Evolutionary conservation across 1,140 invertebrate species (phyloP), one percentile per base, ranked within the genome.

Genomic region (Neodiprion fabricii): DNA sequence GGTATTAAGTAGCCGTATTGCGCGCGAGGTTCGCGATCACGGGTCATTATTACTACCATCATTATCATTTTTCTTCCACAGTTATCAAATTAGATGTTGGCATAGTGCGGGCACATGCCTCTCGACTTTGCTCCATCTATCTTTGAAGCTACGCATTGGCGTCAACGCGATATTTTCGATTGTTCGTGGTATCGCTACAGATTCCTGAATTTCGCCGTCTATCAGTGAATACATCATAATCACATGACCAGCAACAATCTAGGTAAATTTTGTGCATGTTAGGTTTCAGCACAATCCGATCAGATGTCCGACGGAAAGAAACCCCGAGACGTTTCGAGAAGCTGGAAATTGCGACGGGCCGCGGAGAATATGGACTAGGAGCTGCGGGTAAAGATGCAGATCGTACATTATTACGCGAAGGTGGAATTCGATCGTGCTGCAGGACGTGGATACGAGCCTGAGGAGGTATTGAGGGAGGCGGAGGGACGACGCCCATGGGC

Each of bases 1-100:
- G 28, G 28, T 40, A 40, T 40, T 40, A 40, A 40, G 2, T 40
- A 40, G 28, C 28, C 28, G 28, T 40, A 40, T 40, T 40, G 80
- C 77, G 77, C 79, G 72, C 78, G 61, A 14, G 81, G 73, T 72
- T 71, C 75, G 70, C 77, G 78, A 79, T 74, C 75, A 75, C 76
- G 77, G 77, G 80, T 76, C 77, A 81, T 80, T 82, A 78, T 78
- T 79, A 82, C 78, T 40, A 40, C 28, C 28, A 40, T 40, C 28
- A 74, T 82, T 84, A 83, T 85, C 84, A 85, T 85, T 40, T 40
- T 40, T 40, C 83, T 84, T 82, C 80, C 75, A 79, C 78, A 83
- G 81, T 85, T 85, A 85, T 85, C 83, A 81, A 85, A 85, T 85
- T 84, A 84, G 82, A 83, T 84, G 83, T 84, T 84, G 82, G 82